These are phyloP conservation scores for Leptinotarsa defecta DNA, from an alignment of 1,140 invertebrate species.

Conservation along the genomic window DNA sequence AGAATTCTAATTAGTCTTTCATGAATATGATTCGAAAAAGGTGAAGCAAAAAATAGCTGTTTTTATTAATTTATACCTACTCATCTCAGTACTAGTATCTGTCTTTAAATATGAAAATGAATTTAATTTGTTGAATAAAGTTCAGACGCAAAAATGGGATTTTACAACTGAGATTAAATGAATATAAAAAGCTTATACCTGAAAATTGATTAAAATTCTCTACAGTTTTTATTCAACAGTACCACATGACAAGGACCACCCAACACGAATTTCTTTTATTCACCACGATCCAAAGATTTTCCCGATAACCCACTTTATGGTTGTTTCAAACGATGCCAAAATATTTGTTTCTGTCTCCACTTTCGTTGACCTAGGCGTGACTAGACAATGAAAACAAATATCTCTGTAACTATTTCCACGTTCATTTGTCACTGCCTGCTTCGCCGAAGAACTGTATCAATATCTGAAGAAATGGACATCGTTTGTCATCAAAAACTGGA, in stretches of 20 bases:
- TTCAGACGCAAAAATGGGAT: no score
- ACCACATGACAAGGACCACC: not conserved
- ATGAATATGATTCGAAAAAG: no score
- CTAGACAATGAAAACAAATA: conserved; percentile 5
- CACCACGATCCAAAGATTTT: not conserved
- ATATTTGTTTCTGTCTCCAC: not conserved
- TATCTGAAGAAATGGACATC: not conserved
- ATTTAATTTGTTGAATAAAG: no score
- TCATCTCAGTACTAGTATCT: no score
- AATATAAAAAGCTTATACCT: no score
- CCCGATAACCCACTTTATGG: not conserved
- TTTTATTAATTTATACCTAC: no score
- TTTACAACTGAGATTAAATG: no score
- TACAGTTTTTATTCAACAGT: not conserved
- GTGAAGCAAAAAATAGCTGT: no score
- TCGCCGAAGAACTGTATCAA: conserved; percentile 5
- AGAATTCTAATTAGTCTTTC: no score
- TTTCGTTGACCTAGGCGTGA: conserved; percentile 7
- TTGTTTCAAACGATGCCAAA: not conserved
- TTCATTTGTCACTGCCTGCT: conserved; percentile 5
- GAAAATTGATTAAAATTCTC: no score
- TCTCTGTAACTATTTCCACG: not conserved
- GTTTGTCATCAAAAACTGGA: not conserved
- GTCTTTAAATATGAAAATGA: no score
- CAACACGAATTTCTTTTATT: not conserved